A percentile compares a stretch with the other conserved stretches of the same genome.
phyloP scores from a whole-genome alignment of 2,113 vertebrate genomes.

The Ameiurus melas region DNA sequence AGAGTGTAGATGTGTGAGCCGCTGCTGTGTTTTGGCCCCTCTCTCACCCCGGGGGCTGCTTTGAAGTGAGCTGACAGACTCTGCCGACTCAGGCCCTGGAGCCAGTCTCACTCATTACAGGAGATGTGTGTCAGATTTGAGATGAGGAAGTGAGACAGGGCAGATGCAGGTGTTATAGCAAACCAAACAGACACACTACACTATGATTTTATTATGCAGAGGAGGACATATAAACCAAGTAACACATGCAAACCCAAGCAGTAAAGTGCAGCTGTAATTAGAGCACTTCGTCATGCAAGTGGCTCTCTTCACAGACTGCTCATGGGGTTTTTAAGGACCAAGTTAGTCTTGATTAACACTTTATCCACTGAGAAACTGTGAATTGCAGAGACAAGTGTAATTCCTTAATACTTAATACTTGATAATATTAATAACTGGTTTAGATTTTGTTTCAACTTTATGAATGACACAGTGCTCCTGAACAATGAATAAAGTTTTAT shows the following conservation, averaged over 20 bases:
- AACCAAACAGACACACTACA: constrained; percentile 6
- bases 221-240: not conserved
- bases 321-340: not conserved
- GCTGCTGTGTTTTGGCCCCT: constrained; percentile 12
- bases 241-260: constrained; percentile 8
- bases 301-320: constrained; percentile 8
- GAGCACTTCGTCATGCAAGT: not conserved
- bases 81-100: not conserved
- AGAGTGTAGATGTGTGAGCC: not conserved
- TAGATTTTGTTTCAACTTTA: not conserved
- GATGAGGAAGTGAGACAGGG: constrained; percentile 7
- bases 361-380: not conserved
- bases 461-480: not conserved
- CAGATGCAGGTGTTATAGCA: constrained; percentile 4
- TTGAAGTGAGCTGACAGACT: constrained; percentile 31
- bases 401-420: not conserved
- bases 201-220: not conserved
- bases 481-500: not conserved
- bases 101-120: constrained; percentile 22
- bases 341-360: not conserved
- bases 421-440: not conserved
- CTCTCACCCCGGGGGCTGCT: not conserved
- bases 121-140: constrained; percentile 4
- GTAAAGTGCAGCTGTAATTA: constrained; percentile 1
- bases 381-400: not conserved